phyloP scores from a whole-genome alignment of 2,797 vertebrate species.

The Micrastur ruficollis region DNA sequence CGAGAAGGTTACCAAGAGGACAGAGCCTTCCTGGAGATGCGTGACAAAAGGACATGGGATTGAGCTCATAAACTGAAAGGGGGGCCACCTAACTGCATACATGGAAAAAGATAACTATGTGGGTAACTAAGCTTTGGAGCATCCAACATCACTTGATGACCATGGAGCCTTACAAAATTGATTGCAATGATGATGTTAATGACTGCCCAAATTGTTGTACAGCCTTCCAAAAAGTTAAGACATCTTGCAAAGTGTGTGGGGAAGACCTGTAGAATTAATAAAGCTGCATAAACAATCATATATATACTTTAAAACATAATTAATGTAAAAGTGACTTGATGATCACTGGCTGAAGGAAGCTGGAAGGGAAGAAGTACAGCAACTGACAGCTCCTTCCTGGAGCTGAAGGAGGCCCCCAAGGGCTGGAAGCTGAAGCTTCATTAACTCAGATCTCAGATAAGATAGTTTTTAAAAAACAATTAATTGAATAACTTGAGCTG shows the following conservation, averaged over 20 bases:
- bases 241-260: neutral
- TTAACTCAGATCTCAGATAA: neutral
- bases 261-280: neutral
- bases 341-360: neutral
- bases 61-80: neutral
- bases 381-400: neutral
- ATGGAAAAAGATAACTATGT: neutral
- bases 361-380: neutral
- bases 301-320: neutral
- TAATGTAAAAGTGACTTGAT: neutral
- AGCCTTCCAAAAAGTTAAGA: neutral
- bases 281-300: neutral
- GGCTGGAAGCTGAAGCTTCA: neutral
- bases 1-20: neutral
- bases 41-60: neutral
- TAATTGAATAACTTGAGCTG: neutral
- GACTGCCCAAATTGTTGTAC: neutral
- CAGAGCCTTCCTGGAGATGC: neutral
- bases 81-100: rapidly evolving
- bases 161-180: neutral
- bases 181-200: neutral
- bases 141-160: neutral
- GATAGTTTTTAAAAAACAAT: neutral
- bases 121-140: neutral
- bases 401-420: neutral